Evolutionary conservation across 2,797 vertebrate species (phyloP).

Genomic region (Oreochromis mossambicus): DNA sequence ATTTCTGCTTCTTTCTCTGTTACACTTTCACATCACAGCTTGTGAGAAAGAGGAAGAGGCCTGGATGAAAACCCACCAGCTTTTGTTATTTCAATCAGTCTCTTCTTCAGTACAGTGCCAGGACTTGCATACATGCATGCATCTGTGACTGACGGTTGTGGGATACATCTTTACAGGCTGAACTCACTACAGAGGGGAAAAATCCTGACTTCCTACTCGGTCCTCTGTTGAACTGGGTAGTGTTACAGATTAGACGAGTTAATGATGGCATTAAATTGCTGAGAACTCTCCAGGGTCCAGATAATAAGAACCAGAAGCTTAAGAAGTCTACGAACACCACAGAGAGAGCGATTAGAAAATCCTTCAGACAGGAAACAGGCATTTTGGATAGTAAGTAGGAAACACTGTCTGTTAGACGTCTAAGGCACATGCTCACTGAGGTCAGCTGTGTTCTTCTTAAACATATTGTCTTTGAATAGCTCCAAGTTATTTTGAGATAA

Average conservation of each 20-base stretch:
- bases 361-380: conserved; percentile 31
- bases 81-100: neutral
- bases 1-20: neutral
- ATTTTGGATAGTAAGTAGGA: neutral
- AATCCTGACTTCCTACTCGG: neutral
- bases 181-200: neutral
- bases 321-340: neutral
- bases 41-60: neutral
- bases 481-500: neutral
- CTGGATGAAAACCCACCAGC: neutral
- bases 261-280: neutral
- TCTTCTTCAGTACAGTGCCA: neutral
- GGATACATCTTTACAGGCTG: neutral
- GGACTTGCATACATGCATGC: neutral
- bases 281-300: neutral
- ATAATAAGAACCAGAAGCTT: neutral
- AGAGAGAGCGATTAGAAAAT: neutral
- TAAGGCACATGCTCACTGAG: neutral
- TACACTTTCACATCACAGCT: too few species aligned
- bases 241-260: neutral
- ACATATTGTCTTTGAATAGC: neutral
- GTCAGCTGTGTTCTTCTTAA: neutral
- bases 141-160: neutral
- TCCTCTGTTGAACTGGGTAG: neutral
- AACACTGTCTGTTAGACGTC: conserved; percentile 10